Evolutionary conservation across 2,888 invertebrate genomes (phyloP).

Genomic region (Axea sp.): DNA sequence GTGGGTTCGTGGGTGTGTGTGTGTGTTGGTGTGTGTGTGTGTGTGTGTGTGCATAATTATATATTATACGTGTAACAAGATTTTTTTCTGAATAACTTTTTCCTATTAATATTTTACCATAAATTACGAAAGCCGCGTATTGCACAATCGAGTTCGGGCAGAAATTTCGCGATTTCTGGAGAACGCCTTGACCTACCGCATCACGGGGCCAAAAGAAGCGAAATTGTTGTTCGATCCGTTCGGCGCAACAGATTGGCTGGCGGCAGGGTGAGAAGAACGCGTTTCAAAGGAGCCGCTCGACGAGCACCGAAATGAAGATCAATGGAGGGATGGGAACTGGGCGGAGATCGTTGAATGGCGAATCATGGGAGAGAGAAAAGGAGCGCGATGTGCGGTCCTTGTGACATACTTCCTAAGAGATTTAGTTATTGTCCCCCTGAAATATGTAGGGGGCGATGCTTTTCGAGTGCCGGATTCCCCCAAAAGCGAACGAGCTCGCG

Average conservation of each 20-base stretch:
- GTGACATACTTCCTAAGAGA: constrained; percentile 58
- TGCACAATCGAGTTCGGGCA: constrained; percentile 10
- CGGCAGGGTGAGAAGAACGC: constrained; percentile 62
- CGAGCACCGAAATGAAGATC: constrained; percentile 61
- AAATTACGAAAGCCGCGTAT: constrained; percentile 32
- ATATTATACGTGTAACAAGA: no score
- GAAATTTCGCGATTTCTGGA: constrained; percentile 45
- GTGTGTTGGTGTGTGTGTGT: no score
- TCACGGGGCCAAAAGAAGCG: constrained; percentile 34
- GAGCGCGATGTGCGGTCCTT: constrained; percentile 63
- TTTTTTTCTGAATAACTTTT: no score
- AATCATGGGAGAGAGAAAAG: constrained; percentile 62
- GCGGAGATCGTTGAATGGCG: constrained; percentile 65
- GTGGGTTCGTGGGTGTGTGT: no score
- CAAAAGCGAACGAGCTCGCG: neutral
- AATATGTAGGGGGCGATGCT: constrained; percentile 44
- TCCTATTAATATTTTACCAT: constrained; percentile 40
- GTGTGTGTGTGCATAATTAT: no score
- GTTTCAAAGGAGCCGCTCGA: constrained; percentile 64
- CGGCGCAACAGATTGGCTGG: constrained; percentile 60
- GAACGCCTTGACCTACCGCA: constrained; percentile 61
- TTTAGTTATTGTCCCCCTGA: constrained; percentile 55
- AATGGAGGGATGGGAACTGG: constrained; percentile 64
- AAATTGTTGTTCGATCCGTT: constrained; percentile 48
- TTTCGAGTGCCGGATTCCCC: constrained; percentile 45